A percentile compares a stretch with the other conserved stretches of the same genome.
These are phyloP conservation scores for Lissonota sp. DNA, from an alignment of 2,888 invertebrate genomes.

Conservation along the genomic window DNA sequence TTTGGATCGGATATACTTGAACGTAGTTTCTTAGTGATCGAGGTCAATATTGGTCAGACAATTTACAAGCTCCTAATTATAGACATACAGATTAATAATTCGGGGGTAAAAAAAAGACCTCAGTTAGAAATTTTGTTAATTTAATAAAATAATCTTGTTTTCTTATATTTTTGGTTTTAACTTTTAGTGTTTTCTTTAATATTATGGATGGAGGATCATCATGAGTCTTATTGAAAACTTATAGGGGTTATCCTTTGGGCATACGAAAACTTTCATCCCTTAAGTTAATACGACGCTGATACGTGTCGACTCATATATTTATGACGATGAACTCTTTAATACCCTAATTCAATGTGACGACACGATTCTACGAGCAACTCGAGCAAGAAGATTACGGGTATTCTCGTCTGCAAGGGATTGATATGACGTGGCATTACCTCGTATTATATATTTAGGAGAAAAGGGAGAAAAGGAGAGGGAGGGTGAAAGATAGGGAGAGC, in stretches of 20 bases:
- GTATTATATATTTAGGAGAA: not conserved
- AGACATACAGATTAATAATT: no score
- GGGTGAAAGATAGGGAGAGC: no score
- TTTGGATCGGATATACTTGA: not conserved
- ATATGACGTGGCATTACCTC: not conserved
- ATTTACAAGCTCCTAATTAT: not conserved
- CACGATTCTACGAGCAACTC: conserved; percentile 63
- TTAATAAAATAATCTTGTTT: no score
- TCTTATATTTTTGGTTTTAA: no score
- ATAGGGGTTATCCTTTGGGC: not conserved
- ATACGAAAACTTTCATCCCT: conserved; percentile 28
- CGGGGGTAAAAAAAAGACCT: not conserved
- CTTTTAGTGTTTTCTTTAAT: no score
- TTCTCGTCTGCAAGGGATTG: conserved; percentile 6
- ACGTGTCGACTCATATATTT: conserved; percentile 74
- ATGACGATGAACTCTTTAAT: conserved; percentile 68
- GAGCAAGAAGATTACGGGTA: conserved; percentile 44
- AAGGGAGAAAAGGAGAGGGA: no score
- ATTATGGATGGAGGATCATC: not conserved
- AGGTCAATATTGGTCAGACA: conserved; percentile 13
- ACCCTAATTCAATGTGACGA: conserved; percentile 67
- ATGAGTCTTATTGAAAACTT: not conserved
- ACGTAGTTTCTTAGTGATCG: conserved; percentile 8
- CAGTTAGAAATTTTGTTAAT: not conserved
- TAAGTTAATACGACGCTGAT: conserved; percentile 36